Percentiles rank a stretch among this genome's conserved stretches.
phyloP scores from a whole-genome alignment of 1,140 invertebrate species.

The Gyrodactylus bullatarudis region DNA sequence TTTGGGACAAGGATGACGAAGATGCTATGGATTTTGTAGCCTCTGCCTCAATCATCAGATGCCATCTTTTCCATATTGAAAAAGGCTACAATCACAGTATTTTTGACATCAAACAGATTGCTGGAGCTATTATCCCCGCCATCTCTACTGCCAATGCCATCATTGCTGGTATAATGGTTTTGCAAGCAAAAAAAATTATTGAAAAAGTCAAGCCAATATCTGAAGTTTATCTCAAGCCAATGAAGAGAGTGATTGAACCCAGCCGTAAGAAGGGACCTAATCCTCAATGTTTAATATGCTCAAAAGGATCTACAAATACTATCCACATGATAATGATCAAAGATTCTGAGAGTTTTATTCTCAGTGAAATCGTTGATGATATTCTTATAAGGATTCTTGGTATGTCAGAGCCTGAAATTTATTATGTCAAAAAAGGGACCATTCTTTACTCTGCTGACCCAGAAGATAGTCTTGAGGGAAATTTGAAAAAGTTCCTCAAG shows the following conservation, averaged over 20 bases:
- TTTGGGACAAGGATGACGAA: slow-evolving; percentile 35
- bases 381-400: not conserved
- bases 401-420: not conserved
- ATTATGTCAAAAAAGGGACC: not conserved
- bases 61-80: slow-evolving; percentile 55
- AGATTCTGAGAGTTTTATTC: not conserved
- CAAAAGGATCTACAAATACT: not conserved
- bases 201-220: not conserved
- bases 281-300: not conserved
- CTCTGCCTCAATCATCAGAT: slow-evolving; percentile 59
- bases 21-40: slow-evolving; percentile 77
- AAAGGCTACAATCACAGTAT: slow-evolving; percentile 31
- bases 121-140: slow-evolving; percentile 78
- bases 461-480: not conserved
- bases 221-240: not conserved
- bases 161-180: slow-evolving; percentile 60
- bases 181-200: slow-evolving; percentile 24
- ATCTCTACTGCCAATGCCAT: slow-evolving; percentile 94
- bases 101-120: slow-evolving; percentile 91
- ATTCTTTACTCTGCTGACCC: not conserved
- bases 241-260: not conserved
- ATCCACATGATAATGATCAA: not conserved
- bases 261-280: not conserved
- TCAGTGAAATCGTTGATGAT: not conserved
- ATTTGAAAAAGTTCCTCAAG: not conserved